Evolutionary conservation across 2,888 invertebrate genomes (phyloP).

Genomic region (Neuroscelio doddi): DNA sequence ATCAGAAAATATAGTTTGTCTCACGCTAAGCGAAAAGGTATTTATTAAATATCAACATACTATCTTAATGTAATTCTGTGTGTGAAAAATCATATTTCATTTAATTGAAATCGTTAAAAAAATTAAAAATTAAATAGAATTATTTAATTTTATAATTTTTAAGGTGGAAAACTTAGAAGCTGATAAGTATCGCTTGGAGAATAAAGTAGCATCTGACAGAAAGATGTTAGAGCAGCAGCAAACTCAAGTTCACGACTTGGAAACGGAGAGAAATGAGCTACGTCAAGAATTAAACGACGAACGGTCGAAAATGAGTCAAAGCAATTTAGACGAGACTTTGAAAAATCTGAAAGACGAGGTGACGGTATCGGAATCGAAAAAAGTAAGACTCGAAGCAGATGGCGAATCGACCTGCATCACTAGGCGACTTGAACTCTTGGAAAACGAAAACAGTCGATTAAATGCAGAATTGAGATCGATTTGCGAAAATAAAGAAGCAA

Average conservation of each 20-base stretch:
- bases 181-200: slow-evolving; percentile 55
- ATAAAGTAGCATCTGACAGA: slow-evolving; percentile 50
- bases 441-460: slow-evolving; percentile 64
- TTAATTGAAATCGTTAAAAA: too few species aligned
- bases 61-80: too few species aligned
- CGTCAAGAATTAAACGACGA: slow-evolving; percentile 56
- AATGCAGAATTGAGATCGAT: slow-evolving; percentile 56
- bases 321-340: slow-evolving; percentile 48
- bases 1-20: slow-evolving; percentile 76
- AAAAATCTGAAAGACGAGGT: slow-evolving; percentile 60
- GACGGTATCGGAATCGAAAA: slow-evolving; percentile 67
- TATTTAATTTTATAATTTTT: background rate
- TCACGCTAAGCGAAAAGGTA: slow-evolving; percentile 71
- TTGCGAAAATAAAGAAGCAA: slow-evolving; percentile 55
- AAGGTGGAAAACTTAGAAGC: slow-evolving; percentile 62
- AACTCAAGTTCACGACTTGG: slow-evolving; percentile 49
- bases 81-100: too few species aligned
- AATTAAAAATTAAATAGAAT: slow-evolving; percentile 3
- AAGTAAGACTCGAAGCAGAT: slow-evolving; percentile 63
- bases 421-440: slow-evolving; percentile 60
- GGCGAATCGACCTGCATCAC: slow-evolving; percentile 49
- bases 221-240: slow-evolving; percentile 55
- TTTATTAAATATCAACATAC: background rate
- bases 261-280: slow-evolving; percentile 51
- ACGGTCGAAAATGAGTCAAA: slow-evolving; percentile 57